phyloP scores from a whole-genome alignment of 2,113 vertebrate genomes.

The Equus quagga region DNA sequence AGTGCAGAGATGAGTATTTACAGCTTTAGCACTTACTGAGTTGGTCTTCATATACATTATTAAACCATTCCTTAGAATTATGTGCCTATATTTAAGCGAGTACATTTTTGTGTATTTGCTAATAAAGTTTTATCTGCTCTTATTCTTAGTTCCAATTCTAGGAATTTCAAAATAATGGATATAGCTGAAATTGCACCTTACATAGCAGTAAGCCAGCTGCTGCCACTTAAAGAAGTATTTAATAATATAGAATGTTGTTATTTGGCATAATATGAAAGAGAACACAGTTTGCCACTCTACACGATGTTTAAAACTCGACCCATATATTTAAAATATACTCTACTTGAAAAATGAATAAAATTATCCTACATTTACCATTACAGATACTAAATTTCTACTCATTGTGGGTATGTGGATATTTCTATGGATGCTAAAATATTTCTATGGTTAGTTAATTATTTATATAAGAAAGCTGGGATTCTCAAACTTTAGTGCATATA shows the following conservation, averaged over 20 bases:
- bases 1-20: conserved; percentile 51
- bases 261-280: conserved; percentile 11
- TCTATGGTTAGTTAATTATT: neutral
- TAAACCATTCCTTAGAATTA: conserved; percentile 53
- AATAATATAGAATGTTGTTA: neutral
- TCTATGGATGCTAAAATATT: neutral
- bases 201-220: neutral
- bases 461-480: neutral
- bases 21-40: conserved; percentile 32
- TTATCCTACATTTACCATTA: neutral
- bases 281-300: neutral
- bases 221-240: conserved; percentile 27
- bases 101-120: conserved; percentile 62
- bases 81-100: conserved; percentile 49
- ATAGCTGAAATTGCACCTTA: neutral
- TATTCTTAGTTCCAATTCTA: conserved; percentile 59
- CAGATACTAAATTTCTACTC: neutral
- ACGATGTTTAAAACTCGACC: neutral
- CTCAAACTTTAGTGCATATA: neutral
- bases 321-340: conserved; percentile 14
- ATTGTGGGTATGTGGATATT: neutral
- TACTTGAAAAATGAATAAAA: conserved; percentile 26
- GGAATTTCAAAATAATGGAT: conserved; percentile 56
- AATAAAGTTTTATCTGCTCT: conserved; percentile 71
- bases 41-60: conserved; percentile 25